A percentile compares a stretch with the other conserved stretches of the same genome.
These are phyloP conservation scores for Sinosuthora webbiana DNA, from an alignment of 2,113 vertebrate genomes.

Conservation along the genomic window DNA sequence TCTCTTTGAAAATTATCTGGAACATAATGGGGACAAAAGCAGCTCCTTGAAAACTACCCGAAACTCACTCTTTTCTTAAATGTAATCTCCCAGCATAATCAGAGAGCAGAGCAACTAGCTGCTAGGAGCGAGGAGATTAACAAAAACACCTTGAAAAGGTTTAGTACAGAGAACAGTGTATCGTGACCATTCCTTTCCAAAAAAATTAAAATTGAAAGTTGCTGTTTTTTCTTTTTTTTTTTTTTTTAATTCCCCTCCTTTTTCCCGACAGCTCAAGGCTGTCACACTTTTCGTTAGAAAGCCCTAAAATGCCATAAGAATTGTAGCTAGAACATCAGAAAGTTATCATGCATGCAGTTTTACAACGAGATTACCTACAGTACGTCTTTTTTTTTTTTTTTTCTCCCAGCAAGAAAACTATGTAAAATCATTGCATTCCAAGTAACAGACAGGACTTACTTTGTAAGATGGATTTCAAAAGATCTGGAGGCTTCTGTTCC, in stretches of 20 bases:
- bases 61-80: slow-evolving; percentile 32
- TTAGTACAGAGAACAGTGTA: background rate
- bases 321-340: slow-evolving; percentile 7
- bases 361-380: slow-evolving; percentile 19
- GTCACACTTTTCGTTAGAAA: background rate
- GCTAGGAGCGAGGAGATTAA: background rate
- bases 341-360: background rate
- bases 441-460: slow-evolving; percentile 49
- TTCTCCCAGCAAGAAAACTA: background rate
- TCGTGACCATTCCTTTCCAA: background rate
- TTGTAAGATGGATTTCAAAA: slow-evolving; percentile 62
- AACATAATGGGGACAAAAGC: slow-evolving; percentile 48
- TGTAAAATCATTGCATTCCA: slow-evolving; percentile 31
- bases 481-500: slow-evolving; percentile 66
- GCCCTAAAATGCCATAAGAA: background rate
- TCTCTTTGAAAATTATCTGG: slow-evolving; percentile 39
- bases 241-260: background rate
- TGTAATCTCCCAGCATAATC: slow-evolving; percentile 18
- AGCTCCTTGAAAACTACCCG: slow-evolving; percentile 41
- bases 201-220: slow-evolving; percentile 56
- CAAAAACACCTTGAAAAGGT: slow-evolving; percentile 20
- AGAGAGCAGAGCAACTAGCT: background rate
- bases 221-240: background rate
- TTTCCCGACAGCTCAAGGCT: background rate
- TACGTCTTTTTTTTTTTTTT: background rate